phyloP scores from a whole-genome alignment of 2,113 vertebrate genomes.

The Furnarius figulus region DNA sequence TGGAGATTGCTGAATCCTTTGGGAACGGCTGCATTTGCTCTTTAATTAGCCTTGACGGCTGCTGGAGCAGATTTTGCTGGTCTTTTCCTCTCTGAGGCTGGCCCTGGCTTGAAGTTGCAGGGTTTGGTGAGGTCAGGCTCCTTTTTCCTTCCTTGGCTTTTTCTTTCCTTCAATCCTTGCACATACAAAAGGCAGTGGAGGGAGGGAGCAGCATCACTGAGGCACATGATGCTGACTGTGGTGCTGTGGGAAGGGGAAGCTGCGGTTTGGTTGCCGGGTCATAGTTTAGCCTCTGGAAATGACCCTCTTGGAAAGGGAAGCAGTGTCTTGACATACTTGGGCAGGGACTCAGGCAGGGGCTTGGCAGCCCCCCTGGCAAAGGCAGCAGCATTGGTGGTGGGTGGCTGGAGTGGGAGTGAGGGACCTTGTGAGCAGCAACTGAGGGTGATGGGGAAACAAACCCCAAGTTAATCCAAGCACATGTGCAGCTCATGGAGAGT shows the following conservation, averaged over 20 bases:
- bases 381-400: fast-evolving
- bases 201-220: background rate
- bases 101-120: background rate
- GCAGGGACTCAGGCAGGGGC: background rate
- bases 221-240: conserved; percentile 27
- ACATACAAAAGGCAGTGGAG: background rate
- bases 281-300: background rate
- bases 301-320: background rate
- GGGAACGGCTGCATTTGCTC: background rate
- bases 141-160: background rate
- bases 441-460: background rate
- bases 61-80: background rate
- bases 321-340: fast-evolving
- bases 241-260: conserved; percentile 5
- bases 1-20: background rate
- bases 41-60: background rate
- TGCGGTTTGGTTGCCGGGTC: background rate
- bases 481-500: background rate
- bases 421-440: fast-evolving
- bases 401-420: background rate
- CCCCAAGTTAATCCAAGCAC: background rate
- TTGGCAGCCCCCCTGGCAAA: fast-evolving
- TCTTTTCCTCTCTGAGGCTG: background rate
- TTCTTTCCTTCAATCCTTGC: background rate
- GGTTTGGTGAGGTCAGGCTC: background rate